phyloP scores from a whole-genome alignment of 1,140 invertebrate genomes.

The Ctenoplectra terminalis region DNA sequence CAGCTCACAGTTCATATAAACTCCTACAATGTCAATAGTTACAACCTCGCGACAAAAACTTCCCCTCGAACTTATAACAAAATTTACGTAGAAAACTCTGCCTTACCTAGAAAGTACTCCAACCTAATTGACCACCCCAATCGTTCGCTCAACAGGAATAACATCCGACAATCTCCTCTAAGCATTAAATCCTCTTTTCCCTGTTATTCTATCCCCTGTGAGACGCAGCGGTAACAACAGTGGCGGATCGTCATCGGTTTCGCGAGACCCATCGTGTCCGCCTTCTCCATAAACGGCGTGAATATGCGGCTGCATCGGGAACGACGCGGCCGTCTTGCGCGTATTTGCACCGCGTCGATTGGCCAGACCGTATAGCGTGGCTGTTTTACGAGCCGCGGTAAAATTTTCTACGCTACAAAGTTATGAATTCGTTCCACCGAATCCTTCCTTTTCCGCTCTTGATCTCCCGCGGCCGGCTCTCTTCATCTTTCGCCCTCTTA shows the following conservation, averaged over 20 bases:
- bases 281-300: conserved; percentile 34
- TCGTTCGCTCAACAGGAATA: neutral
- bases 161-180: too few relatives aligned
- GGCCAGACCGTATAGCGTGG: conserved; percentile 52
- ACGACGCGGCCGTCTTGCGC: conserved; percentile 33
- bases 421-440: conserved; percentile 70
- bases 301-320: conserved; percentile 50
- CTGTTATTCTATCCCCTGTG: too few relatives aligned
- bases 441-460: neutral
- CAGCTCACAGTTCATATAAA: too few relatives aligned
- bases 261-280: conserved; percentile 37
- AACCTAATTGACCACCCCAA: neutral
- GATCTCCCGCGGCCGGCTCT: neutral
- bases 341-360: conserved; percentile 60
- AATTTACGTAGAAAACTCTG: too few relatives aligned
- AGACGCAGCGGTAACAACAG: neutral
- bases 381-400: conserved; percentile 69
- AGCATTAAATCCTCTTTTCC: neutral
- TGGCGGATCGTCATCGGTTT: conserved; percentile 47
- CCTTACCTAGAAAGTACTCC: too few relatives aligned
- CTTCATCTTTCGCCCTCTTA: conserved; percentile 16
- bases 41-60: too few relatives aligned
- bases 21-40: too few relatives aligned
- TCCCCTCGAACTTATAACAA: too few relatives aligned
- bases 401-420: conserved; percentile 71